Conservation (phyloP, 64 coral and sea anemone genomes). For the Cladopsammia gracilis region DNA sequence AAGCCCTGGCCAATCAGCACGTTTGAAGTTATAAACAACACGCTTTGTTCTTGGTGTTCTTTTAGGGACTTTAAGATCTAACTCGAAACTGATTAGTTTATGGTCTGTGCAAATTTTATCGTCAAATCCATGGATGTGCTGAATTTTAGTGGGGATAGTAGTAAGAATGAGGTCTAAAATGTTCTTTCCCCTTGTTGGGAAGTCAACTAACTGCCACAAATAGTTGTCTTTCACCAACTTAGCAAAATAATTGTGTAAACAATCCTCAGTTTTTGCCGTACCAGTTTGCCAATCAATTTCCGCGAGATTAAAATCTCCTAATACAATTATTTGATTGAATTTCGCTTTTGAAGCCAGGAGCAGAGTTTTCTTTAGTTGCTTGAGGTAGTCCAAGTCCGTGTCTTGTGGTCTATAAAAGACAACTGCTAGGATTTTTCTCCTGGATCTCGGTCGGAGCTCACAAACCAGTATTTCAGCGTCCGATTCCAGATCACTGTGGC, state of each 20-base stretch:
- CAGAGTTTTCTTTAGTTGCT: conserved; percentile 45
- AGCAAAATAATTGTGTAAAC: background rate
- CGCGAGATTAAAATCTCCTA: conserved; percentile 29
- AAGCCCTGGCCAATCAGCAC: conserved; percentile 12
- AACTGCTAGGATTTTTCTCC: conserved; percentile 35
- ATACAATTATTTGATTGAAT: conserved; percentile 39
- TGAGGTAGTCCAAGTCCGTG: conserved; percentile 34
- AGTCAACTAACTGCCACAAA: conserved; percentile 13
- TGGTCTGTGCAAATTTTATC: conserved; percentile 43
- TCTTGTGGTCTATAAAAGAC: conserved; percentile 58
- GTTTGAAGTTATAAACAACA: conserved; percentile 36
- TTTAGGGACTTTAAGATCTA: conserved; percentile 19
- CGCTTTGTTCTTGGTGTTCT: conserved; percentile 18
- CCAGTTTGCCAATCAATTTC: conserved; percentile 37
- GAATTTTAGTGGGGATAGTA: conserved; percentile 38
- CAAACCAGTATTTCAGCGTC: conserved; percentile 36
- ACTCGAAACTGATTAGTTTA: background rate
- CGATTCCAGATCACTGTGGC: conserved; percentile 19
- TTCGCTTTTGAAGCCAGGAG: conserved; percentile 17
- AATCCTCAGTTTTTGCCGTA: background rate
- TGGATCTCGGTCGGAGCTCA: conserved; percentile 29
- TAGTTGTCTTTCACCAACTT: conserved; percentile 21
- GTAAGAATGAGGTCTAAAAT: conserved; percentile 32
- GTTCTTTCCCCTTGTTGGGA: conserved; percentile 28
- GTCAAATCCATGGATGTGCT: conserved; percentile 36